Conservation (phyloP, 2,113 vertebrate genomes). For the Piprites chloris region DNA sequence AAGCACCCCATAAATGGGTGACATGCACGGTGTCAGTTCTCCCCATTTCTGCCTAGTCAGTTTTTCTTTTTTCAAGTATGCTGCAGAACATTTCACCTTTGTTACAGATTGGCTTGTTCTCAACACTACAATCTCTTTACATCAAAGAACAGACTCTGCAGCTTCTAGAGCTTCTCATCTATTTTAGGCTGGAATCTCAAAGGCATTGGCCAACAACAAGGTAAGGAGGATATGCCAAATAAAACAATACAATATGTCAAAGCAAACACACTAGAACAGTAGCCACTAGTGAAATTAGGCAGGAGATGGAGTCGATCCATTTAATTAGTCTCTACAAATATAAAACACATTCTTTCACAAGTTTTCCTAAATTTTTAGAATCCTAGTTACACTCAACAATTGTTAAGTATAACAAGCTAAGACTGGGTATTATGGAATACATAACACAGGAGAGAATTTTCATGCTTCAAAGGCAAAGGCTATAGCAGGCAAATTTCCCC, state of each 20-base stretch:
- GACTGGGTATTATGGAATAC: neutral
- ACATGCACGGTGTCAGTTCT: neutral
- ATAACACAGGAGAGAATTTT: neutral
- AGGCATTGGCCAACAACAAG: fast-evolving
- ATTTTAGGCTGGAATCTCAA: neutral
- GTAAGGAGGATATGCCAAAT: neutral
- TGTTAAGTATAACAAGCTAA: neutral
- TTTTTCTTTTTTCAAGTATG: neutral
- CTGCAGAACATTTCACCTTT: neutral
- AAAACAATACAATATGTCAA: neutral
- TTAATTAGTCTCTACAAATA: neutral
- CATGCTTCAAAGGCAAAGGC: neutral
- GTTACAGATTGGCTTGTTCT: neutral
- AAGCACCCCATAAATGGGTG: neutral
- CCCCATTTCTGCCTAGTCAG: neutral
- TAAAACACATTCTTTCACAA: neutral
- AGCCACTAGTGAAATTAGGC: neutral
- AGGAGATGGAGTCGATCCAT: neutral
- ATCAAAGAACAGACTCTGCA: neutral
- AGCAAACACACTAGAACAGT: neutral
- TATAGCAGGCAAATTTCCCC: neutral
- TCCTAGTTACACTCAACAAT: neutral
- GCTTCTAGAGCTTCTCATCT: neutral
- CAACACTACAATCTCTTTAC: neutral
- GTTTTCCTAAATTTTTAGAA: neutral